Percentiles rank a stretch among this genome's conserved stretches.
Evolutionary conservation across 2,113 vertebrate species (phyloP).

Genomic region (Buteo buteo): DNA sequence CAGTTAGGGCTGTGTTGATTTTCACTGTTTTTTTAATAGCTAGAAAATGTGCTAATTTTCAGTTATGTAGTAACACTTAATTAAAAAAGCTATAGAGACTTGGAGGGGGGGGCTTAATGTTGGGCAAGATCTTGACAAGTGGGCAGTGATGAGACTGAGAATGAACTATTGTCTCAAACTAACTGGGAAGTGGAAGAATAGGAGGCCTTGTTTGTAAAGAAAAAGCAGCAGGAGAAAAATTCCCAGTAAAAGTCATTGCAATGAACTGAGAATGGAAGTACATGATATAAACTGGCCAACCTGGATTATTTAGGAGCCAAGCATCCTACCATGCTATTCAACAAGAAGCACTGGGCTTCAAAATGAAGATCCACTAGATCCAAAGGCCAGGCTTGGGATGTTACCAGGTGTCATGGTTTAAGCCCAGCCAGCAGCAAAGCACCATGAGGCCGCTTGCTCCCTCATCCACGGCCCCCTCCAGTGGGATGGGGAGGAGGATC

Average conservation of each 20-base stretch:
- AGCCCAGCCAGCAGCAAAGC: no score
- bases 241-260: not conserved
- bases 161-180: not conserved
- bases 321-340: not conserved
- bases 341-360: not conserved
- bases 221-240: not conserved
- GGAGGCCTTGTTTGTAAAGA: not conserved
- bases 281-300: not conserved
- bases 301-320: not conserved
- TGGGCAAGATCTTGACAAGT: not conserved
- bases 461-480: no score
- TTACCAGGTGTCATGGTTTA: not conserved
- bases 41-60: not conserved
- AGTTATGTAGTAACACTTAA: not conserved
- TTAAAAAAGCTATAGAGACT: not conserved
- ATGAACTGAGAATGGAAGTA: not conserved
- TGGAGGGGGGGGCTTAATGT: not conserved
- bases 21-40: not conserved
- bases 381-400: not conserved
- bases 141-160: not conserved
- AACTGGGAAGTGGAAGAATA: not conserved
- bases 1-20: not conserved
- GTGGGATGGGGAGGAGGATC: no score
- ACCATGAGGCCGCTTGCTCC: no score
- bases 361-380: not conserved